These are phyloP conservation scores for Actenoides lindsayi DNA, from an alignment of 2,113 vertebrate species.

Conservation along the genomic window DNA sequence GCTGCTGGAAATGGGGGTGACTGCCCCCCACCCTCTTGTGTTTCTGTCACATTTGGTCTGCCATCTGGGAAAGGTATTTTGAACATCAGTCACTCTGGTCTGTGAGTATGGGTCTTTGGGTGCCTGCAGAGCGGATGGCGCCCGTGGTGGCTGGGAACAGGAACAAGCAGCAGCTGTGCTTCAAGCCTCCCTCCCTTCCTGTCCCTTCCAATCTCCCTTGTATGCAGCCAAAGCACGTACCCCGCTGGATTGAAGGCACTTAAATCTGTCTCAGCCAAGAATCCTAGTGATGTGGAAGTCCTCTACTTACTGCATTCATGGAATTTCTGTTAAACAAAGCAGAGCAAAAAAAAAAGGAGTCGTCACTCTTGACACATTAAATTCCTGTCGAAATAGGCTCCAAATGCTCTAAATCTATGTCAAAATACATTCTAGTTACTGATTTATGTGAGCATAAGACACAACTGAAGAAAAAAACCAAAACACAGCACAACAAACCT, in stretches of 20 bases:
- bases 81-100: background rate
- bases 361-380: background rate
- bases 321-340: background rate
- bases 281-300: background rate
- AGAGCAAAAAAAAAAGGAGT: background rate
- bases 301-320: background rate
- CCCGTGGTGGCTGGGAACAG: fast-evolving
- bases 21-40: fast-evolving
- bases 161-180: fast-evolving
- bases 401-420: background rate
- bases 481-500: background rate
- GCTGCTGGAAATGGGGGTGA: background rate
- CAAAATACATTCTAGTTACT: background rate
- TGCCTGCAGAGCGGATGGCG: fast-evolving
- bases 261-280: background rate
- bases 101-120: background rate
- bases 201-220: background rate
- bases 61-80: background rate
- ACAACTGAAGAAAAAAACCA: background rate
- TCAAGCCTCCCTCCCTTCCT: background rate
- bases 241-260: background rate
- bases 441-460: background rate
- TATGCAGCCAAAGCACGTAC: fast-evolving
- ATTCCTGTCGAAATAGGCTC: background rate
- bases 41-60: background rate